Evolutionary conservation across 2,113 vertebrate genomes (phyloP).

Genomic region (Platanista minor): DNA sequence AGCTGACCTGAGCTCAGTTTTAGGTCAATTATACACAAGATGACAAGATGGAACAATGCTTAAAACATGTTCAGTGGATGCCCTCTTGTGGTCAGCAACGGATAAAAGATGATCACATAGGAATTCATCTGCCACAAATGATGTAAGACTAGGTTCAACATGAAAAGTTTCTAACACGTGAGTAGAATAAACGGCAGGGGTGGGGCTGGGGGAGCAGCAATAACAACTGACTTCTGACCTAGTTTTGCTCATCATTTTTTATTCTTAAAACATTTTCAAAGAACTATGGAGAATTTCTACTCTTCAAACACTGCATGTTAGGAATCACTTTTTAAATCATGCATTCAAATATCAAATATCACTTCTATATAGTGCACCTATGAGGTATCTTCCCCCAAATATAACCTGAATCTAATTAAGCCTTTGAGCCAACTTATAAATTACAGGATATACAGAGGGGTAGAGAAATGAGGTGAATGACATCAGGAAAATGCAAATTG

Average conservation of each 20-base stretch:
- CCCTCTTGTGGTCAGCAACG: conserved; percentile 73
- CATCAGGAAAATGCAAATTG: not conserved
- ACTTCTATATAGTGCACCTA: not conserved
- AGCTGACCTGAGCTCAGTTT: not conserved
- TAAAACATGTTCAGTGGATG: conserved; percentile 46
- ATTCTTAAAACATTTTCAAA: conserved; percentile 21
- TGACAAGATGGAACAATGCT: not conserved
- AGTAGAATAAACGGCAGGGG: not conserved
- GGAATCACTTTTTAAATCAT: not conserved
- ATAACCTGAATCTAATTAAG: conserved; percentile 14
- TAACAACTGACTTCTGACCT: not conserved
- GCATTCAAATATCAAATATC: not conserved
- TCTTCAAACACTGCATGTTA: not conserved
- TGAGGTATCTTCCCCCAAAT: not conserved
- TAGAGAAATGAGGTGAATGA: not conserved
- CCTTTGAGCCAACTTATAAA: conserved; percentile 7
- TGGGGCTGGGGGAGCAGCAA: not conserved
- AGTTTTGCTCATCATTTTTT: not conserved
- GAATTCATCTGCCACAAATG: not conserved
- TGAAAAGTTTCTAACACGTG: not conserved
- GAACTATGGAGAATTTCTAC: not conserved
- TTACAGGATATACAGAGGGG: not conserved
- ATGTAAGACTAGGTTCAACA: not conserved
- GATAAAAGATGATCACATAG: not conserved
- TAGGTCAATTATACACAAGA: not conserved